A percentile compares a stretch with the other conserved stretches of the same genome.
Conservation (phyloP, 2,888 invertebrate genomes). For the Pherbina coryleti region DNA sequence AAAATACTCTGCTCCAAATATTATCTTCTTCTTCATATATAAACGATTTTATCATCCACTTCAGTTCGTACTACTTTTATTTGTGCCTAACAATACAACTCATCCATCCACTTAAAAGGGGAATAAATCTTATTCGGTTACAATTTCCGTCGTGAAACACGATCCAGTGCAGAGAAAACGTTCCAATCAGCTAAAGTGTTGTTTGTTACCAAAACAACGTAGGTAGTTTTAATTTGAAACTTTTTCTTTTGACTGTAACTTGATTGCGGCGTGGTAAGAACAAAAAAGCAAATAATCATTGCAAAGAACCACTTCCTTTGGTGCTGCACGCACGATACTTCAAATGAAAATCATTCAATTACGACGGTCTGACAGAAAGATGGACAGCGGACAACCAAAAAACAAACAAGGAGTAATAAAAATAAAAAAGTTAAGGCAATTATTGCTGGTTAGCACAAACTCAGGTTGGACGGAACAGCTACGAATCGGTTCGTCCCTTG, state of each 20-base stretch:
- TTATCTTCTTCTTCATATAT: too few relatives aligned
- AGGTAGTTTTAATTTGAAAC: neutral
- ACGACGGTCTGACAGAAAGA: neutral
- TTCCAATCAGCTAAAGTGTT: neutral
- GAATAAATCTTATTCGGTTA: neutral
- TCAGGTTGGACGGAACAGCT: neutral
- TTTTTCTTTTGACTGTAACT: neutral
- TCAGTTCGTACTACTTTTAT: too few relatives aligned
- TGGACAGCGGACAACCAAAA: too few relatives aligned
- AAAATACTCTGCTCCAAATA: too few relatives aligned
- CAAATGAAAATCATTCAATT: slow-evolving; percentile 16
- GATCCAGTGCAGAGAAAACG: neutral
- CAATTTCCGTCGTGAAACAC: slow-evolving; percentile 1
- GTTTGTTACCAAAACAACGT: neutral
- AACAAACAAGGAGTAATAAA: too few relatives aligned
- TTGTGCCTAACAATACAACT: too few relatives aligned
- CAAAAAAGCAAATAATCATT: neutral
- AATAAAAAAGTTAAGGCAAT: too few relatives aligned
- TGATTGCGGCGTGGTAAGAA: neutral
- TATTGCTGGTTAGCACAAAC: neutral
- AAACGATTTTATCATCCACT: too few relatives aligned
- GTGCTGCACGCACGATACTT: neutral
- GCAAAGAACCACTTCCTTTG: neutral
- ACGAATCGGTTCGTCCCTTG: neutral
- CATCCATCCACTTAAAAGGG: too few relatives aligned